These are phyloP conservation scores for Amphilophus citrinellus DNA, from an alignment of 2,113 vertebrate genomes.

Conservation along the genomic window DNA sequence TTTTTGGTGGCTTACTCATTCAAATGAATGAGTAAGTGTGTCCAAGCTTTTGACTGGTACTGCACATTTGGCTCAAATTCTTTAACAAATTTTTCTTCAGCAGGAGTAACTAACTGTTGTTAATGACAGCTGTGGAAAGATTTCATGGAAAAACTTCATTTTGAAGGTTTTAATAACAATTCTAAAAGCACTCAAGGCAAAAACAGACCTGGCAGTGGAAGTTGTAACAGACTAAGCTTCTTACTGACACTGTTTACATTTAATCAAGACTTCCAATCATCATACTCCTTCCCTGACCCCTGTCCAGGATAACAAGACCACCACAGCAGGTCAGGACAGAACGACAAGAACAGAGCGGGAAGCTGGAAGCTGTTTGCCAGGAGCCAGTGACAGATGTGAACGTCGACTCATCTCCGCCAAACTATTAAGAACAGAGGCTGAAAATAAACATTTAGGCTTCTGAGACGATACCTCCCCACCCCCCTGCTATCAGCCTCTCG, in stretches of 20 bases:
- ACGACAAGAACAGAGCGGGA: neutral
- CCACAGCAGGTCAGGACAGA: conserved; percentile 23
- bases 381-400: conserved; percentile 53
- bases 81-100: neutral
- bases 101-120: neutral
- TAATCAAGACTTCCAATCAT: conserved; percentile 50
- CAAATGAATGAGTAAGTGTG: no score
- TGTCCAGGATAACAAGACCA: conserved; percentile 16
- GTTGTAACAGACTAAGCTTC: neutral
- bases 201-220: neutral
- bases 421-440: conserved; percentile 51
- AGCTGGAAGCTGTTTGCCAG: conserved; percentile 6
- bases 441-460: conserved; percentile 67
- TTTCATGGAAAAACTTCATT: neutral
- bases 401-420: conserved; percentile 31
- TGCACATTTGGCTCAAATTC: neutral
- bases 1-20: no score
- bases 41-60: no score
- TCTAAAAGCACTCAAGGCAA: neutral
- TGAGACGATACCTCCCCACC: conserved; percentile 30
- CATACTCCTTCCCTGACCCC: conserved; percentile 32
- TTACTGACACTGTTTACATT: conserved; percentile 39
- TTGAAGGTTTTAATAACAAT: neutral
- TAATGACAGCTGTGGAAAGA: neutral
- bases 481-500: conserved; percentile 34